Conservation (phyloP, 2,113 vertebrate species). For the Megaceryle torquata region DNA sequence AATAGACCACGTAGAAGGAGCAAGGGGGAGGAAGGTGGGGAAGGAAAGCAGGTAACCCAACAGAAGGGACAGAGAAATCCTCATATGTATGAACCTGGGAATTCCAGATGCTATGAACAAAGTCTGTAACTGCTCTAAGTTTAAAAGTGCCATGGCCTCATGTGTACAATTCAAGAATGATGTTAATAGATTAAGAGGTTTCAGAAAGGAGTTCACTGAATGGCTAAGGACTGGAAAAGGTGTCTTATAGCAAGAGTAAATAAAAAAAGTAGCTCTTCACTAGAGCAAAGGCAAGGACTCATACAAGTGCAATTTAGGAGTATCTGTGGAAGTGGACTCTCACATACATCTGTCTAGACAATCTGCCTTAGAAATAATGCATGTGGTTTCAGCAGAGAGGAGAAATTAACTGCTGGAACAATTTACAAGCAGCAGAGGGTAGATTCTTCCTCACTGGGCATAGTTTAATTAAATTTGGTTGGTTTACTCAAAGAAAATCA, state of each 20-base stretch:
- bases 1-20: neutral
- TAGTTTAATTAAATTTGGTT: neutral
- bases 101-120: neutral
- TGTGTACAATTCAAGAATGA: neutral
- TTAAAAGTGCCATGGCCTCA: neutral
- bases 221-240: neutral
- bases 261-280: neutral
- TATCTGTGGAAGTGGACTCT: neutral
- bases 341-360: neutral
- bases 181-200: neutral
- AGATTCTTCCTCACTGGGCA: neutral
- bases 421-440: neutral
- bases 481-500: conserved; percentile 8
- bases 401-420: neutral
- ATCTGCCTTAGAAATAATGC: neutral
- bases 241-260: neutral
- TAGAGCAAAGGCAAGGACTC: neutral
- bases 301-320: neutral
- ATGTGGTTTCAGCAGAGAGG: neutral
- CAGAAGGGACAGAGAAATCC: neutral
- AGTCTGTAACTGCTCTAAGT: neutral
- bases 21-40: neutral
- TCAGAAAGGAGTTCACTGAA: neutral
- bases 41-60: neutral
- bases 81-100: neutral